Evolutionary conservation across 2,888 invertebrate species (phyloP), one percentile per base, ranked within the genome.

Genomic region (Melinaea menophilus): DNA sequence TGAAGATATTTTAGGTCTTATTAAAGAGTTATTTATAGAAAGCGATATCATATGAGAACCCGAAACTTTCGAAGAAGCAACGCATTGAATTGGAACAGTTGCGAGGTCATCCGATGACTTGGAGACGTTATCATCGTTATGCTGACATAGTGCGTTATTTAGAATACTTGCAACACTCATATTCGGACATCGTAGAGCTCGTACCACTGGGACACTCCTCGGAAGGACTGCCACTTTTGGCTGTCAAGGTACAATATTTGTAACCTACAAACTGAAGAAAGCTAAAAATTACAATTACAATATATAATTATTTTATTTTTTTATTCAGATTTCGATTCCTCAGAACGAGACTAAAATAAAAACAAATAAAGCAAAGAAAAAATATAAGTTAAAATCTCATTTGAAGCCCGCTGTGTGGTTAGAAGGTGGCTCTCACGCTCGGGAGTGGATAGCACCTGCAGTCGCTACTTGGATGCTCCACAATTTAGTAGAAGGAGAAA

Each of bases 391-490:
- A 58, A 82, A 82, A 2, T 89, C 91, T 4, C 81, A 79, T 59
- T 82, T 89, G 73, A 95, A 95, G 70, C 94, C 95, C 3, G 94
- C 94, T 0, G 93, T 97, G 51, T 96, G 96, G 93, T 91, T 97
- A 45, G 97, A 97, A 75, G 96, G 94, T 9, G 96, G 96, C 0
- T 88, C 92, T 65, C 95, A 95, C 74, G 95, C 94, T 2, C 82
- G 94, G 72, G 96, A 96, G 83, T 96, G 96, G 96, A 95, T 96
- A 71, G 92, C 95, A 1, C 94, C 95, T 0, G 95, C 96, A 0
- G 94, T 94, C 0, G 93, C 94, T 51, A 93, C 94, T 31, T 95
- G 94, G 93, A 93, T 95, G 73, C 84, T 95, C 64, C 93, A 92
- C 69, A 92, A 94, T 62, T 81, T 95, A 45, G 92, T 94, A n/a